Evolutionary conservation across 2,888 invertebrate species (phyloP), one percentile per base, ranked within the genome.

Genomic region (Conops quadrifasciatus): DNA sequence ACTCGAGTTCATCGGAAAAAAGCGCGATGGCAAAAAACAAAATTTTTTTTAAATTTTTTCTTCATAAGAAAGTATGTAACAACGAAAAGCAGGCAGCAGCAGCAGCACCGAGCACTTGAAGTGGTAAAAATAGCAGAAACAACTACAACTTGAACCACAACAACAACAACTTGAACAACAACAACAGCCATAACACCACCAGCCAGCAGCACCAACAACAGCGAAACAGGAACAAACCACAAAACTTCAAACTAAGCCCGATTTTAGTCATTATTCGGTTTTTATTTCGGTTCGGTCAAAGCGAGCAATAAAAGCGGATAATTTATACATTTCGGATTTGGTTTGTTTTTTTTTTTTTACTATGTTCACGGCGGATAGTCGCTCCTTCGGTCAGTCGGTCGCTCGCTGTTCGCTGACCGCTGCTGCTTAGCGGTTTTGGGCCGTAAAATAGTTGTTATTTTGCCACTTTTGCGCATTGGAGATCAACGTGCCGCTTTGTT

Each of bases 111-210:
- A 36, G 36, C 36, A 36, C 4, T 36, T 7, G 43, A n/a, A 71
- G 65, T 51, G 56, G 43, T 36, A 59, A 43, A 58, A 72, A 21
- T 69, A 60, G 53, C 74, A 73, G 63, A 72, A 70, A 64, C 63
- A 70, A 16, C 72, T 60, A 24, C 67, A 63, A 53, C 53, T 21
- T 7, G 2, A 53, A n/a, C 53, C 15, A 53, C 53, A 53, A 53
- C 36, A 36, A 4, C 36, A 9, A 9, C 36, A 36, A 11, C 58
- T 13, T 28, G 15, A 24, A 15, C 45, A 47, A 45, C 26, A 47
- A 63, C 24, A 28, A 53, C 65, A 65, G 28, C 49, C 16, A 66
- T 28, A 1, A 66, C 15, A 47, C 1, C 11, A 43, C 24, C 11
- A 24, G 16, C 15, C 36, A 36, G 9, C 36, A 36, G 9, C 5